phyloP scores from a whole-genome alignment of 2,113 vertebrate species.

The Vulpes lagopus region DNA sequence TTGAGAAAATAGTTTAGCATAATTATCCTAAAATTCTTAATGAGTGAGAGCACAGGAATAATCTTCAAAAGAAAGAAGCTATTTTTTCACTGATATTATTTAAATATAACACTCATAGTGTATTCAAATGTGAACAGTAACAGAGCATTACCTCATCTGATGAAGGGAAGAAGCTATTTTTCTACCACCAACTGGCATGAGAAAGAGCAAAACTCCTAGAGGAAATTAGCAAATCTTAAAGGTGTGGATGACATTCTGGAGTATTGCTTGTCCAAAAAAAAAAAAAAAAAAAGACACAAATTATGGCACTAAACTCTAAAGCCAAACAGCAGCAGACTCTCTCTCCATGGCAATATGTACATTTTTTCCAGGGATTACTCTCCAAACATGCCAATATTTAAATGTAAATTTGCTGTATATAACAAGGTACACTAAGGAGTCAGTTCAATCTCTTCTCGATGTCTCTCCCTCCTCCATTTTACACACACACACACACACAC shows the following conservation, averaged over 20 bases:
- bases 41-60: background rate
- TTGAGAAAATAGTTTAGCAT: slow-evolving; percentile 17
- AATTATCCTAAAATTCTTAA: background rate
- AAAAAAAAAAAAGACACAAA: slow-evolving; percentile 39
- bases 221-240: slow-evolving; percentile 80
- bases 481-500: background rate
- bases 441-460: background rate
- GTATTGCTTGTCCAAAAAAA: slow-evolving; percentile 59
- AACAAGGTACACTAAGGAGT: background rate
- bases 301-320: slow-evolving; percentile 6
- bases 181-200: slow-evolving; percentile 66
- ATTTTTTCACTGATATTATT: slow-evolving; percentile 40
- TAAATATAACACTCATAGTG: slow-evolving; percentile 10
- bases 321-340: slow-evolving; percentile 46
- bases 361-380: slow-evolving; percentile 46
- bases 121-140: slow-evolving; percentile 9
- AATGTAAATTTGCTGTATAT: background rate
- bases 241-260: slow-evolving; percentile 78
- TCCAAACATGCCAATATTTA: slow-evolving; percentile 21
- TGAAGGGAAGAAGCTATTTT: slow-evolving; percentile 73
- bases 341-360: background rate
- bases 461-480: background rate
- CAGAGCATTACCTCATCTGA: slow-evolving; percentile 70
- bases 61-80: background rate
- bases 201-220: slow-evolving; percentile 65